These are phyloP conservation scores for Drosophila nannoptera DNA, from an alignment of 1,140 invertebrate genomes.

Conservation along the genomic window DNA sequence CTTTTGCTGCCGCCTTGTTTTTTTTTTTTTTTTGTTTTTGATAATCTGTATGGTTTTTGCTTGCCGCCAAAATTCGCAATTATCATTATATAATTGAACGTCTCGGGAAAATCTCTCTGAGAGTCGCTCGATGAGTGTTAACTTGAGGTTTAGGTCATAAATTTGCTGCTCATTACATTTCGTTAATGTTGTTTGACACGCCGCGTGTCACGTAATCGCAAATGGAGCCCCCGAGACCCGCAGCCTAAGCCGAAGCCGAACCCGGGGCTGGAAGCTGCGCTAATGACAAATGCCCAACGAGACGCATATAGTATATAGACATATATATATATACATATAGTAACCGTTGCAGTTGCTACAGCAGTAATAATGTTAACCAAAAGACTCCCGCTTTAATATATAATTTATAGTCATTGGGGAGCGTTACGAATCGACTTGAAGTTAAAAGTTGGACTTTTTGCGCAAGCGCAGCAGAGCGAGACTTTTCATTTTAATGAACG, in stretches of 20 bases:
- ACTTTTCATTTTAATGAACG: slow-evolving; percentile 57
- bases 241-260: neutral
- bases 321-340: too few species aligned
- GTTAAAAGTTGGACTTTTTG: slow-evolving; percentile 16
- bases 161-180: slow-evolving; percentile 60
- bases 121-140: slow-evolving; percentile 45
- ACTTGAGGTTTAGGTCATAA: slow-evolving; percentile 49
- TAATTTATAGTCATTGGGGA: slow-evolving; percentile 57
- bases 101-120: slow-evolving; percentile 10
- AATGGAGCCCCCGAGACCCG: slow-evolving; percentile 35
- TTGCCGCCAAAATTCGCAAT: slow-evolving; percentile 40
- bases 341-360: slow-evolving; percentile 16
- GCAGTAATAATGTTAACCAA: slow-evolving; percentile 34
- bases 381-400: slow-evolving; percentile 36
- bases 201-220: slow-evolving; percentile 63
- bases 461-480: slow-evolving; percentile 38
- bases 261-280: slow-evolving; percentile 32
- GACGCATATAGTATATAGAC: neutral
- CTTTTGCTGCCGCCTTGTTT: slow-evolving; percentile 1
- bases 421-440: slow-evolving; percentile 50
- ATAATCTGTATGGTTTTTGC: slow-evolving; percentile 43
- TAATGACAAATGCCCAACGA: slow-evolving; percentile 35
- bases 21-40: slow-evolving; percentile 26
- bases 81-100: slow-evolving; percentile 61
- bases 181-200: slow-evolving; percentile 60